Conservation (phyloP, 2,113 vertebrate genomes). For the Fukomys damarensis region DNA sequence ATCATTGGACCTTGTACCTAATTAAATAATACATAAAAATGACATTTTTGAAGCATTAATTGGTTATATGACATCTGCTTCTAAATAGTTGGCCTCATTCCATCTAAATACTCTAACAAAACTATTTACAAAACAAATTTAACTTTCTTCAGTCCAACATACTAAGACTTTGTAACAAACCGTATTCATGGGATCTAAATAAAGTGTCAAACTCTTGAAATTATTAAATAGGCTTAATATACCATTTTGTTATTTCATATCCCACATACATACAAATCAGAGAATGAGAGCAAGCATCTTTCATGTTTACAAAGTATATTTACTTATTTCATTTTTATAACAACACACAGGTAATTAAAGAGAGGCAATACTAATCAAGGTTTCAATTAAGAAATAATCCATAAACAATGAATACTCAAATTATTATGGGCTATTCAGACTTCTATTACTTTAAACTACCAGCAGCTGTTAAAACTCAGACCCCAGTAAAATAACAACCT, state of each 20-base stretch:
- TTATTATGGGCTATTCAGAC: not conserved
- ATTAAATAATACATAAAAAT: constrained; percentile 45
- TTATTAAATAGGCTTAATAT: not conserved
- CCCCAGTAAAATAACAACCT: constrained; percentile 53
- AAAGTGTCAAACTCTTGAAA: constrained; percentile 55
- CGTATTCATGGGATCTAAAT: constrained; percentile 39
- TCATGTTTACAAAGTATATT: constrained; percentile 40
- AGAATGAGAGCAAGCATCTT: not conserved
- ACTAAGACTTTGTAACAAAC: not conserved
- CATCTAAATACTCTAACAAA: not conserved
- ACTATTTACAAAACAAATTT: constrained; percentile 2
- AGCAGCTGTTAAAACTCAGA: constrained; percentile 65
- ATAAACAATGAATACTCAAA: constrained; percentile 47
- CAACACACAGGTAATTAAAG: constrained; percentile 22
- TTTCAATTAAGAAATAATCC: constrained; percentile 62
- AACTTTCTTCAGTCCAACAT: constrained; percentile 36
- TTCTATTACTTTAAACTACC: constrained; percentile 59
- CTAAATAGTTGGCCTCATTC: constrained; percentile 27
- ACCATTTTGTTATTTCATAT: not conserved
- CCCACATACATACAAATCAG: not conserved
- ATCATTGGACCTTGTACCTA: not conserved
- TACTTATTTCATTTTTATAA: constrained; percentile 56
- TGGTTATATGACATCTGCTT: constrained; percentile 20
- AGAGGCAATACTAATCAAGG: not conserved
- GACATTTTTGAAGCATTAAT: not conserved